phyloP scores from a whole-genome alignment of 2,113 vertebrate species.

The Cyanoliseus patagonus region DNA sequence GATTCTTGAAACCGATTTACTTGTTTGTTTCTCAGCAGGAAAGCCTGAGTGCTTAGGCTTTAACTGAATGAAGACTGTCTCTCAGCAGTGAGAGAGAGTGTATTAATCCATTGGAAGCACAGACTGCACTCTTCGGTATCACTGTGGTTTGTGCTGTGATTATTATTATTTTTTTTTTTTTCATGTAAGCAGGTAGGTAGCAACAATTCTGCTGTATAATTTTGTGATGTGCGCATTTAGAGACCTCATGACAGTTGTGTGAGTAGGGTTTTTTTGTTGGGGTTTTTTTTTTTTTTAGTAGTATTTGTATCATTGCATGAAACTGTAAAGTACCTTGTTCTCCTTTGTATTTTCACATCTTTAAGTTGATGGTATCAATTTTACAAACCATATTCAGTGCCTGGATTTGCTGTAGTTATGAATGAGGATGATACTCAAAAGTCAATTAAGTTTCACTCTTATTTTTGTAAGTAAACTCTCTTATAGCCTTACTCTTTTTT shows the following conservation, averaged over 20 bases:
- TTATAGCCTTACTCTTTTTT: not conserved
- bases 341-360: not conserved
- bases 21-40: constrained; percentile 65
- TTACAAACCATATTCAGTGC: not conserved
- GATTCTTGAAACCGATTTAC: constrained; percentile 41
- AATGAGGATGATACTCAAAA: constrained; percentile 11
- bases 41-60: constrained; percentile 39
- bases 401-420: not conserved
- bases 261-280: not conserved
- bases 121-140: constrained; percentile 29
- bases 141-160: constrained; percentile 32
- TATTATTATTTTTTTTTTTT: not conserved
- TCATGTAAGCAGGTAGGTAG: constrained; percentile 45
- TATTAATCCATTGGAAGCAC: constrained; percentile 40
- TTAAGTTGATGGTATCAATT: not conserved
- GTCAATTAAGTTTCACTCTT: not conserved
- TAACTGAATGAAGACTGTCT: constrained; percentile 51
- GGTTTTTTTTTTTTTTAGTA: not conserved
- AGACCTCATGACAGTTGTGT: not conserved
- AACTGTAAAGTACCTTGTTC: not conserved
- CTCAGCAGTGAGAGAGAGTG: constrained; percentile 54
- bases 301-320: not conserved
- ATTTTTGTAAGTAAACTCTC: not conserved
- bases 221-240: not conserved
- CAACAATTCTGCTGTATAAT: not conserved